Percentiles rank a stretch among this genome's conserved stretches.
Evolutionary conservation across 2,113 vertebrate genomes (phyloP).

Genomic region (Orthonyx spaldingii): DNA sequence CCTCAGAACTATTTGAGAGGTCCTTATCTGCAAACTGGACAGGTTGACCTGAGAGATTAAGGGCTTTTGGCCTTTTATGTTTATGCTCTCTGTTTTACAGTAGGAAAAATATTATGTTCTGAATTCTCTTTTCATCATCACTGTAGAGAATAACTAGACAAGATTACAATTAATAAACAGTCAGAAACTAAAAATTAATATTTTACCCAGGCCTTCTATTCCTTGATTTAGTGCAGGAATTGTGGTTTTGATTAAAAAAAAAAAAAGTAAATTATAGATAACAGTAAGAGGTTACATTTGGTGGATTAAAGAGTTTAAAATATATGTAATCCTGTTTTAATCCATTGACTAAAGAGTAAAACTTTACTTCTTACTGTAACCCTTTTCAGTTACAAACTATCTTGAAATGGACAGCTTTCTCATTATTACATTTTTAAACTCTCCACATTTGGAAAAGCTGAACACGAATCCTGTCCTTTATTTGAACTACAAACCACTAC

Average conservation of each 20-base stretch:
- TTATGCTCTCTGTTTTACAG: background rate
- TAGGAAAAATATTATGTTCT: background rate
- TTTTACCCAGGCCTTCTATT: background rate
- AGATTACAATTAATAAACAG: background rate
- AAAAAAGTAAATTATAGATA: background rate
- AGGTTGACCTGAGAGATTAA: background rate
- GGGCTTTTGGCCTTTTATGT: background rate
- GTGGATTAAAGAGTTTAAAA: background rate
- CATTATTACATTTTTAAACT: background rate
- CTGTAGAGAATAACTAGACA: background rate
- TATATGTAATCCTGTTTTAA: background rate
- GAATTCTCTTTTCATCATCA: background rate
- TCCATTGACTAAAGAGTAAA: background rate
- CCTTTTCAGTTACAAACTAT: background rate
- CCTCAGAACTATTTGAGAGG: background rate
- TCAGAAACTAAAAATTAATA: background rate
- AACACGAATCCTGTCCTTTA: background rate
- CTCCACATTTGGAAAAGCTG: background rate
- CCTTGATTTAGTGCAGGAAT: rapidly evolving
- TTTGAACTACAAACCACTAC: background rate
- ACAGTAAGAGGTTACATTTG: background rate
- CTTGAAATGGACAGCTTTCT: background rate
- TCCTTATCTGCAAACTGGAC: background rate
- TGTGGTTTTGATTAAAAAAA: background rate
- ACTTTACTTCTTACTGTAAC: background rate